Base-by-base conservation (phyloP, 2,888 invertebrate species). In the Dichetophora obliterata region DNA sequence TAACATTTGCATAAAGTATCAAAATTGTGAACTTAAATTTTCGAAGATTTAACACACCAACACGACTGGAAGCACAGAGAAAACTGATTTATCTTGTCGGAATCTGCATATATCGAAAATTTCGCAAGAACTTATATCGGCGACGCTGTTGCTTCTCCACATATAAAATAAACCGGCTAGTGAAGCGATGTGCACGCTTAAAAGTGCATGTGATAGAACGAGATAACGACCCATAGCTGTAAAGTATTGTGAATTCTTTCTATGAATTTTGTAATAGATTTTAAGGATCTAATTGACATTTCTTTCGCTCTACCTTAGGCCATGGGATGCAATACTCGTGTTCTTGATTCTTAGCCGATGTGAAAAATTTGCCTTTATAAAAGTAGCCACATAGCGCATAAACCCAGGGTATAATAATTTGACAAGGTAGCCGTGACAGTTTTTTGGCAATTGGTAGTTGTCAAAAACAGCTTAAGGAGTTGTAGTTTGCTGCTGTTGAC, bases 111-210 rank as follows among this genome's bases (percentile, higher is more conserved):
- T 69, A 61, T 61, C 63, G 31, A 59, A 8, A 52, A 61, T 24
- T 63, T 71, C 6, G 57, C 59, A 22, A 63, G 63, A 37, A 24
- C 43, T 48, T 19, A 24, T 48, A 5, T 16, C 59, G n/a, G 57
- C 37, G 43, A n/a, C 31, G 71, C 71, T 72, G 72, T 72, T 72
- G 72, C 72, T 61, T 72, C 50, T 72, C 9, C 61, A 61, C 8
- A n/a, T 22, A 19, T 34, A 37, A 19, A 37, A 68, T 52, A 69
- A 69, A 71, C 71, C 71, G 71, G 71, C 71, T 59, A 31, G 31
- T 50, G 5, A 5, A 27, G 11, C 59, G 1, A 5, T 11, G 6
- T n/a, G 22, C 9, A 24, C 22, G 14, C 2, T 59, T 59, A 11
- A 27, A 14, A 27, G 19, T 59, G 31, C 27, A 5, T 5, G 59